phyloP scores from a whole-genome alignment of 2,113 vertebrate genomes.

The Phalacrocorax brasilianus region DNA sequence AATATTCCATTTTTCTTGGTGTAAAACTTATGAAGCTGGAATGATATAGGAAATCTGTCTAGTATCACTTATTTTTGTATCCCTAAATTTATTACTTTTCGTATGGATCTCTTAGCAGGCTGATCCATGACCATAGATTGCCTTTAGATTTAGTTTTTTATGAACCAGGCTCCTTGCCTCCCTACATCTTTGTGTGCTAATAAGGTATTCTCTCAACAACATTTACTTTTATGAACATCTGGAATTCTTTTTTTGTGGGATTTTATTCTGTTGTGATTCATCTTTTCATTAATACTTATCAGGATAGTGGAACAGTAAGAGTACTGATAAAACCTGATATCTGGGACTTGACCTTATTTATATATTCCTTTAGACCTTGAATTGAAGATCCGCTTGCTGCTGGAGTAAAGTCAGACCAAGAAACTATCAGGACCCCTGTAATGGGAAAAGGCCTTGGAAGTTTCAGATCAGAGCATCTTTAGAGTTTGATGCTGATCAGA shows the following conservation, averaged over 20 bases:
- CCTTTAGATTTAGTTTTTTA: neutral
- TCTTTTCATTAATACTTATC: neutral
- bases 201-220: neutral
- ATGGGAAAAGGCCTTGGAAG: neutral
- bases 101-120: neutral
- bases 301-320: neutral
- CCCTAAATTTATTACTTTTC: neutral
- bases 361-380: neutral
- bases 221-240: neutral
- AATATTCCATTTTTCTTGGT: neutral
- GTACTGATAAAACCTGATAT: neutral
- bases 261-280: neutral
- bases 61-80: neutral
- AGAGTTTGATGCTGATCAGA: neutral
- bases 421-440: neutral
- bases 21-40: neutral
- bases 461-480: neutral
- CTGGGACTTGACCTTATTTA: neutral
- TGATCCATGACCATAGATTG: neutral
- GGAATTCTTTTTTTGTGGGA: neutral
- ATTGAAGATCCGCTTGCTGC: neutral
- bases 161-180: neutral
- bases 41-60: neutral
- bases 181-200: neutral
- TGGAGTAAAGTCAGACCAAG: neutral